These are phyloP conservation scores for Chelonia mydas DNA, from an alignment of 2,797 vertebrate species.

Conservation along the genomic window DNA sequence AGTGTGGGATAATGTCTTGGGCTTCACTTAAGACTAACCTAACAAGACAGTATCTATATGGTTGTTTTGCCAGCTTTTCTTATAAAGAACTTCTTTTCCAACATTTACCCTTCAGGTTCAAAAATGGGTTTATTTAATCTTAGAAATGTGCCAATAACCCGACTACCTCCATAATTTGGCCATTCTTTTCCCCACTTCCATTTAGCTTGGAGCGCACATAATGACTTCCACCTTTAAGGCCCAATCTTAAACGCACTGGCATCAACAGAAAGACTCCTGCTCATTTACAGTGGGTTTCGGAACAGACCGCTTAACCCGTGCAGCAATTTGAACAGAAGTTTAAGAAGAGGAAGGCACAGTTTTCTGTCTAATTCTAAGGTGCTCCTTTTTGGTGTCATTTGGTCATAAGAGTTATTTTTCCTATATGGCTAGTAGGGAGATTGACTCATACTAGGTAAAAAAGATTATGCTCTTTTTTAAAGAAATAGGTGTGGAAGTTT, in stretches of 20 bases:
- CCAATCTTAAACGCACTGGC: background rate
- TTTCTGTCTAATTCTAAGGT: fast-evolving
- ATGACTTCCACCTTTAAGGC: slow-evolving; percentile 12
- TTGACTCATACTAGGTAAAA: fast-evolving
- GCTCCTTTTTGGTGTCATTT: background rate
- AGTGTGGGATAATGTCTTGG: slow-evolving; percentile 86
- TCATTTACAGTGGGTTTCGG: background rate
- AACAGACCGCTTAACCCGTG: background rate
- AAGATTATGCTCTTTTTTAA: background rate
- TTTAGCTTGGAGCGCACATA: slow-evolving; percentile 5
- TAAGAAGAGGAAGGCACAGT: background rate
- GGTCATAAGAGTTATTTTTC: fast-evolving
- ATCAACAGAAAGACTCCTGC: background rate
- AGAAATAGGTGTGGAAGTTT: fast-evolving
- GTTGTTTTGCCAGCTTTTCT: slow-evolving; percentile 48
- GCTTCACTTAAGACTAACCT: slow-evolving; percentile 74
- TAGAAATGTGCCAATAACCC: background rate
- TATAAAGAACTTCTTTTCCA: background rate
- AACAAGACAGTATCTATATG: slow-evolving; percentile 64
- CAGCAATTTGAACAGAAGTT: background rate
- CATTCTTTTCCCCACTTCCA: background rate
- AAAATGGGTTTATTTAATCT: background rate
- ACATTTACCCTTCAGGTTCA: slow-evolving; percentile 22
- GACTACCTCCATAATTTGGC: background rate
- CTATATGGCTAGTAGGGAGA: background rate